Evolutionary conservation across 2,797 vertebrate genomes (phyloP), one percentile per base, ranked within the genome.

Genomic region (Remorina albescens): DNA sequence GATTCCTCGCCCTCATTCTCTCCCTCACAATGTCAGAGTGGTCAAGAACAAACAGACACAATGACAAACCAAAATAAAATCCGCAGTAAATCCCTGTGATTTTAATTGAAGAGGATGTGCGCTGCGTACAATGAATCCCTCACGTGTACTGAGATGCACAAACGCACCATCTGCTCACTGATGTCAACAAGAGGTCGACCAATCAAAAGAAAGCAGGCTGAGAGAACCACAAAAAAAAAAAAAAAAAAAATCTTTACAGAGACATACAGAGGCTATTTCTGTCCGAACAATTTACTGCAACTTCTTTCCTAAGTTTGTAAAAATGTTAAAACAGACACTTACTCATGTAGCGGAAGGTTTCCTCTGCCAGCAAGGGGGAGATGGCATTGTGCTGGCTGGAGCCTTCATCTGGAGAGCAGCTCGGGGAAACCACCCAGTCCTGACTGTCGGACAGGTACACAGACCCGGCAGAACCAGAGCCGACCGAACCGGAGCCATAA

Each of bases 331-430:
- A 6, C 12, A 30, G 46, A 23, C n/a, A 76, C 97, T 95, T 86
- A 99, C 98, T 97, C 97, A 97, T 97, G 93, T 98, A 99, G 90
- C 58, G 95, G 91, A 99, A 96, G 5, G 96, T 95, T 80, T 99
- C 96, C 79, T 98, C 95, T 0, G 96, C 94, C 81, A 86, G 91
- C 84, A 95, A 66, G 4, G 97, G 94, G 68, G 97, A 95, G 81
- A 96, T 85, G 74, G 87, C 53, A 26, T 84, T 70, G 68, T 66
- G 78, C 41, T 71, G 88, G 26, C 32, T 44, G 0, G 87, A 76
- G 37, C 58, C 88, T 66, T 90, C 94, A 3, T 94, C 95, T 0
- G 81, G 94, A 4, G 94, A 91, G 65, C 85, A 70, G 53, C 82
- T 83, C 0, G 95, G 86, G 16, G 96, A 93, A 2, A 91, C 93